phyloP scores from a whole-genome alignment of 2,888 invertebrate species.

The Patella pellucida region DNA sequence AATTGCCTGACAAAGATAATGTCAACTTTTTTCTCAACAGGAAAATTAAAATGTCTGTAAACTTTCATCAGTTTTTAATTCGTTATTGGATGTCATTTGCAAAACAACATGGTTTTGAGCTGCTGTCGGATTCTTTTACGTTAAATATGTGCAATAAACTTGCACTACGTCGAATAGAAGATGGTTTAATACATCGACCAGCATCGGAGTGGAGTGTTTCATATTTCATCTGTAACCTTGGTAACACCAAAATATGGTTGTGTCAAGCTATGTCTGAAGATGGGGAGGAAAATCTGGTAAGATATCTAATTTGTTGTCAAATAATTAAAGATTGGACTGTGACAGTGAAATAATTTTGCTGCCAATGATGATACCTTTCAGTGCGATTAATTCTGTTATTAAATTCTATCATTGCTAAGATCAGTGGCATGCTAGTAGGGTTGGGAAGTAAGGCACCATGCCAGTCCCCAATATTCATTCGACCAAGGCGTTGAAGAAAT shows the following conservation, averaged over 20 bases:
- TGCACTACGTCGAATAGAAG: conserved; percentile 81
- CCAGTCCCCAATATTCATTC: too few species aligned
- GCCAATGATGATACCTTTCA: too few species aligned
- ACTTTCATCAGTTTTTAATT: conserved; percentile 83
- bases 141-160: conserved; percentile 71
- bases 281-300: conserved; percentile 9
- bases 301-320: not conserved
- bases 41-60: conserved; percentile 86
- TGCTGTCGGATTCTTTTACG: conserved; percentile 60
- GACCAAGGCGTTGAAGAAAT: too few species aligned
- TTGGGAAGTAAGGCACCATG: too few species aligned
- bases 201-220: conserved; percentile 91
- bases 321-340: too few species aligned
- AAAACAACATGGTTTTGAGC: conserved; percentile 83
- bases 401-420: too few species aligned
- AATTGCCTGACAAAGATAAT: too few species aligned
- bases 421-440: too few species aligned
- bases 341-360: too few species aligned
- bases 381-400: too few species aligned
- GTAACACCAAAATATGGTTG: conserved; percentile 73
- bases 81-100: conserved; percentile 99
- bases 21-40: conserved; percentile 69
- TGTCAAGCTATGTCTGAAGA: conserved; percentile 43
- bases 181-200: conserved; percentile 86
- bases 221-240: conserved; percentile 92